phyloP scores from a whole-genome alignment of 2,113 vertebrate species.

The Arothron firmamentum region DNA sequence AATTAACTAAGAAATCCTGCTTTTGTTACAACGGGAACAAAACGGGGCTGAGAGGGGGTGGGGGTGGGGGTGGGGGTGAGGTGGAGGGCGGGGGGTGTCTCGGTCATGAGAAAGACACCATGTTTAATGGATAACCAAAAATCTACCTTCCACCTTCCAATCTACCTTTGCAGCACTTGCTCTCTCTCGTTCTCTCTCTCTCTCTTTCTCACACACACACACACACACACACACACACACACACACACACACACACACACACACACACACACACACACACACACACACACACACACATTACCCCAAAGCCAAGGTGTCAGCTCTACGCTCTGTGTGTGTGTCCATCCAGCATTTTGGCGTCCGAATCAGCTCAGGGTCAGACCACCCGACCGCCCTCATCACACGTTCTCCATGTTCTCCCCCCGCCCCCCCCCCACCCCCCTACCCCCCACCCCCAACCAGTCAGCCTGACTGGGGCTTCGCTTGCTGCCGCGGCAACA shows the following conservation, averaged over 20 bases:
- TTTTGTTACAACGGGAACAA: constrained; percentile 75
- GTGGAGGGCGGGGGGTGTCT: constrained; percentile 37
- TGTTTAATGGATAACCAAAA: too few species aligned
- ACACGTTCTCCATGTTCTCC: constrained; percentile 32
- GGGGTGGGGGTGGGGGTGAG: constrained; percentile 26
- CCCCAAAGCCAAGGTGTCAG: constrained; percentile 41
- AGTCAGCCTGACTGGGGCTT: constrained; percentile 51
- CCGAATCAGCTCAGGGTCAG: constrained; percentile 40
- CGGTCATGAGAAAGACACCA: constrained; percentile 38
- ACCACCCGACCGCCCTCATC: constrained; percentile 46
- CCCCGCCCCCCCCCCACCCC: too few species aligned
- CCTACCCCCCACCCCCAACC: too few species aligned
- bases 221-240: constrained; percentile 23
- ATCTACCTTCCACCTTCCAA: too few species aligned
- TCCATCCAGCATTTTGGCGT: constrained; percentile 49
- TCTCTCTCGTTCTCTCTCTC: too few species aligned
- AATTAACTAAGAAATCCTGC: constrained; percentile 73
- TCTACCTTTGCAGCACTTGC: constrained; percentile 10
- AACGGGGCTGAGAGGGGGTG: constrained; percentile 40
- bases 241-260: constrained; percentile 23
- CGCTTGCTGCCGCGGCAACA: constrained; percentile 42
- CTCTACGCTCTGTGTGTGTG: constrained; percentile 32
- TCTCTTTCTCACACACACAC: constrained; percentile 15
- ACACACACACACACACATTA: constrained; percentile 18
- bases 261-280: constrained; percentile 17